phyloP scores from a whole-genome alignment of 1,140 invertebrate genomes.

The Trichonephila clavipes region DNA sequence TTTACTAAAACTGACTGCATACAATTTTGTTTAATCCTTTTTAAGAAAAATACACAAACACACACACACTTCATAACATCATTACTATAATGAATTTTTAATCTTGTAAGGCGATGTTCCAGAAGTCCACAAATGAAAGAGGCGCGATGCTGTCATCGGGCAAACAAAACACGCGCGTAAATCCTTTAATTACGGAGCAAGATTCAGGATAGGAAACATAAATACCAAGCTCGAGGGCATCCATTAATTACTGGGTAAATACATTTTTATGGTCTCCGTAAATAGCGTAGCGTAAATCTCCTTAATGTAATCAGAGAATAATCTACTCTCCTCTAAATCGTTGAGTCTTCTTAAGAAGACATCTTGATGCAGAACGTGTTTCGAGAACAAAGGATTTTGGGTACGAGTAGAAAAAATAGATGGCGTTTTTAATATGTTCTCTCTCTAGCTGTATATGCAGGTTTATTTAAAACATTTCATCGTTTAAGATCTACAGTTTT shows the following conservation, averaged over 20 bases:
- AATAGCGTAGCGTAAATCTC: conserved; percentile 6
- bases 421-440: too few relatives aligned
- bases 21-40: too few relatives aligned
- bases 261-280: conserved; percentile 30
- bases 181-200: conserved; percentile 15
- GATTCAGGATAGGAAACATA: conserved; percentile 17
- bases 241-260: conserved; percentile 34
- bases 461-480: too few relatives aligned
- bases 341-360: not conserved
- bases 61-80: too few relatives aligned
- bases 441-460: too few relatives aligned
- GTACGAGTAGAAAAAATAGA: too few relatives aligned
- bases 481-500: too few relatives aligned
- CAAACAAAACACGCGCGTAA: conserved; percentile 31
- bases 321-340: not conserved
- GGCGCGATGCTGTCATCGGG: not conserved
- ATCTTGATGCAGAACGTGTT: not conserved
- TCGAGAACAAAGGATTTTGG: not conserved
- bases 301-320: conserved; percentile 21
- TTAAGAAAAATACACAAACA: too few relatives aligned
- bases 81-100: not conserved
- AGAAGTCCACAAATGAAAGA: not conserved
- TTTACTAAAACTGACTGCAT: too few relatives aligned
- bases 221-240: not conserved
- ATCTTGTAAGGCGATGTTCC: not conserved